Conservation (phyloP, 1,140 invertebrate genomes). For the Papilio dardanus region DNA sequence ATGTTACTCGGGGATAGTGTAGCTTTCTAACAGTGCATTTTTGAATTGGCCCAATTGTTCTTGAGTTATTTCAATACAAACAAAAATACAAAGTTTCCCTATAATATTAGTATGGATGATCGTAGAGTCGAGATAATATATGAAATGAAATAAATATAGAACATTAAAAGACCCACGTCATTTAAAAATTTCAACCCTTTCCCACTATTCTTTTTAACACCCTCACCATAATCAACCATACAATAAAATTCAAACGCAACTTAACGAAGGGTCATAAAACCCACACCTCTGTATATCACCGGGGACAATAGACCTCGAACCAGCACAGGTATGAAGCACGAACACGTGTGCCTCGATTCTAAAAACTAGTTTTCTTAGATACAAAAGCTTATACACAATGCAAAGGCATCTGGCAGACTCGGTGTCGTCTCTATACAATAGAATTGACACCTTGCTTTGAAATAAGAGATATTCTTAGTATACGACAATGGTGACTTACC, state of each 20-base stretch:
- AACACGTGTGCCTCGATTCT: constrained; percentile 54
- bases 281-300: neutral
- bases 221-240: neutral
- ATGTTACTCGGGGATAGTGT: no score
- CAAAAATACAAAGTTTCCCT: no score
- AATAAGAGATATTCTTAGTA: constrained; percentile 21
- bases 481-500: constrained; percentile 42
- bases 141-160: neutral
- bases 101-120: neutral
- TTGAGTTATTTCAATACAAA: no score
- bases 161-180: neutral
- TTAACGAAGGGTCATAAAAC: constrained; percentile 1
- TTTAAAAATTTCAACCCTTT: neutral
- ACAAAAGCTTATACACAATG: constrained; percentile 47
- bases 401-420: constrained; percentile 62
- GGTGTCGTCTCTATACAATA: constrained; percentile 54
- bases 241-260: constrained; percentile 12
- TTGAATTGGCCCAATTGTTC: no score
- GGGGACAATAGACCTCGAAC: constrained; percentile 36
- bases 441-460: constrained; percentile 31
- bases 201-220: neutral
- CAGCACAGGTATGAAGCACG: constrained; percentile 53
- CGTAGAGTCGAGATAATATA: neutral
- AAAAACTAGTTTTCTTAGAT: constrained; percentile 47
- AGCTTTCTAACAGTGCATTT: no score